These are phyloP conservation scores for Cavia porcellus DNA, from an alignment of 2,113 vertebrate species.

Conservation along the genomic window DNA sequence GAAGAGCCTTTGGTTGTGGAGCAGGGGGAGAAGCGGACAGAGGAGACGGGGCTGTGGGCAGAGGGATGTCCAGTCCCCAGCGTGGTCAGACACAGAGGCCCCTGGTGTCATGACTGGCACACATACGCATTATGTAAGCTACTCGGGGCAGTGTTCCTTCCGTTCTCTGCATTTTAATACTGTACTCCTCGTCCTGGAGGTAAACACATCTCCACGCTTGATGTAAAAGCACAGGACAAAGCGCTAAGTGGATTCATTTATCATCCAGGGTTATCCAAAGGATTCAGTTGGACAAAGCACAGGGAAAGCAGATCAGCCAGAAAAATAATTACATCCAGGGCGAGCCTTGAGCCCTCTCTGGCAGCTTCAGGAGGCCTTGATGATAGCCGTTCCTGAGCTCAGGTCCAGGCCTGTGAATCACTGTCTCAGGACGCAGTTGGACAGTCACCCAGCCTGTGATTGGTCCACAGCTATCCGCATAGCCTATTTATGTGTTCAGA, in stretches of 20 bases:
- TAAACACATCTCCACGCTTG: neutral
- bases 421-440: neutral
- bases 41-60: neutral
- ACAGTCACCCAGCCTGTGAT: neutral
- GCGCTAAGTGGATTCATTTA: neutral
- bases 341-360: neutral
- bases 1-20: neutral
- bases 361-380: neutral
- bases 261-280: neutral
- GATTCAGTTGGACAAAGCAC: neutral
- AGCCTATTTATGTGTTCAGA: neutral
- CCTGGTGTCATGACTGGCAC: neutral
- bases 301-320: neutral
- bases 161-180: neutral
- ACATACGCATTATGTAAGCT: neutral
- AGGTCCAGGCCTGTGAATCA: neutral
- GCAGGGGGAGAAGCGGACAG: neutral
- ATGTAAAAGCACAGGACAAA: conserved; percentile 13
- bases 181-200: neutral
- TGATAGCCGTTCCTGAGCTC: neutral
- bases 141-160: neutral
- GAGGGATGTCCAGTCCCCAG: neutral
- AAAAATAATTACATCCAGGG: neutral
- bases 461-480: neutral
- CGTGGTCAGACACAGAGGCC: neutral